Evolutionary conservation across 2,113 vertebrate genomes (phyloP).

Genomic region (Hypocryptadius cinnamomeus): DNA sequence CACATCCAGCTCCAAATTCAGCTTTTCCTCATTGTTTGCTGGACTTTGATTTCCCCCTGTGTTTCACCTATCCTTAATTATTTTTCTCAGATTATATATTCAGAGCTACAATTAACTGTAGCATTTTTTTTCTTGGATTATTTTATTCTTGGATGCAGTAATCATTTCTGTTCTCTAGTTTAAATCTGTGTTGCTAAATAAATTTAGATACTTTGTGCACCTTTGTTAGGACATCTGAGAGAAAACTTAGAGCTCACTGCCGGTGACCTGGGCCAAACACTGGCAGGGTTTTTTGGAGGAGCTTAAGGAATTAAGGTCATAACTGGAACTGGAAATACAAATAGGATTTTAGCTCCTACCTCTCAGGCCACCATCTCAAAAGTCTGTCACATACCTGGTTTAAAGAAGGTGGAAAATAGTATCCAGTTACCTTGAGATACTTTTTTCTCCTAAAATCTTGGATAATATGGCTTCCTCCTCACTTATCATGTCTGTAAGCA

Average conservation of each 20-base stretch:
- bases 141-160: not conserved
- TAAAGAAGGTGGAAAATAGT: not conserved
- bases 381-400: not conserved
- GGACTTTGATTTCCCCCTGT: not conserved
- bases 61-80: not conserved
- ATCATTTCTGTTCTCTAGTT: not conserved
- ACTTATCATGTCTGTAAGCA: not conserved
- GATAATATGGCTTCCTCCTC: fast-evolving
- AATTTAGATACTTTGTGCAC: not conserved
- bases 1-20: not conserved
- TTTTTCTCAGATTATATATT: not conserved
- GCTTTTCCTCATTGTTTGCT: not conserved
- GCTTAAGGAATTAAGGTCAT: constrained; percentile 21
- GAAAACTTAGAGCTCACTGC: not conserved
- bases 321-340: not conserved
- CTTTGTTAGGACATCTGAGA: not conserved
- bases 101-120: not conserved
- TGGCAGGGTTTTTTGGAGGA: not conserved
- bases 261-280: not conserved
- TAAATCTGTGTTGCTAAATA: not conserved
- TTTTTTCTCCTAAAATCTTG: not conserved
- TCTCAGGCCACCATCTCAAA: not conserved
- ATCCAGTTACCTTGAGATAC: not conserved
- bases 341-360: not conserved
- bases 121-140: not conserved